Percentiles rank a stretch among this genome's conserved stretches.
Evolutionary conservation across 2,888 invertebrate species (phyloP).

Genomic region (Odontomyia ornata): DNA sequence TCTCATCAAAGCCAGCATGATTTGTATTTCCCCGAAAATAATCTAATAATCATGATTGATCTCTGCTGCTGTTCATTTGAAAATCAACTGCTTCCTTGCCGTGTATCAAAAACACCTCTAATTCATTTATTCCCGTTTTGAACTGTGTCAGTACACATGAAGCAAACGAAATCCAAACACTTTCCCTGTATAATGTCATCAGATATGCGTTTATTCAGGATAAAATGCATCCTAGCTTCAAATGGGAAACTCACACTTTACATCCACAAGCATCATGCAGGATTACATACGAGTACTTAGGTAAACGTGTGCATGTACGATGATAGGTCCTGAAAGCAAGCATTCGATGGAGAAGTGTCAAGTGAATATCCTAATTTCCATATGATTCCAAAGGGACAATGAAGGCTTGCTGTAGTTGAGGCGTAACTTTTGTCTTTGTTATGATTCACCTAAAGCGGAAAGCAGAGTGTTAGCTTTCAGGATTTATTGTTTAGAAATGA

Average conservation of each 20-base stretch:
- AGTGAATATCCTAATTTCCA: constrained; percentile 6
- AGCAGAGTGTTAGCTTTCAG: not conserved
- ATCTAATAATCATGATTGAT: not conserved
- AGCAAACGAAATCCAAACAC: not conserved
- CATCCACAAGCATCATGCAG: no score
- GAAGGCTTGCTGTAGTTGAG: not conserved
- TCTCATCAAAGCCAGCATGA: no score
- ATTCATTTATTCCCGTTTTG: not conserved
- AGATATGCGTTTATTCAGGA: not conserved
- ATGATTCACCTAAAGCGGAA: not conserved
- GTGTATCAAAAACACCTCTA: not conserved
- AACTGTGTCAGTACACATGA: not conserved
- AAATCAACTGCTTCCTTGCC: not conserved
- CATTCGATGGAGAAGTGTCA: no score
- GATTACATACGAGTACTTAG: no score
- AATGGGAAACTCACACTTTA: no score
- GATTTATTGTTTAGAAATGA: not conserved
- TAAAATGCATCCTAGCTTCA: not conserved
- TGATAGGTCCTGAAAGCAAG: no score
- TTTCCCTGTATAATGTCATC: not conserved
- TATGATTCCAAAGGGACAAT: not conserved
- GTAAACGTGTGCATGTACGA: no score
- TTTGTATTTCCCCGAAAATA: no score
- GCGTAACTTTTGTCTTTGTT: not conserved
- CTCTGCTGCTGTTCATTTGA: not conserved